Evolutionary conservation across 2,797 vertebrate species (phyloP), one percentile per base, ranked within the genome.

Genomic region (Melanotaenia parkinsoni): DNA sequence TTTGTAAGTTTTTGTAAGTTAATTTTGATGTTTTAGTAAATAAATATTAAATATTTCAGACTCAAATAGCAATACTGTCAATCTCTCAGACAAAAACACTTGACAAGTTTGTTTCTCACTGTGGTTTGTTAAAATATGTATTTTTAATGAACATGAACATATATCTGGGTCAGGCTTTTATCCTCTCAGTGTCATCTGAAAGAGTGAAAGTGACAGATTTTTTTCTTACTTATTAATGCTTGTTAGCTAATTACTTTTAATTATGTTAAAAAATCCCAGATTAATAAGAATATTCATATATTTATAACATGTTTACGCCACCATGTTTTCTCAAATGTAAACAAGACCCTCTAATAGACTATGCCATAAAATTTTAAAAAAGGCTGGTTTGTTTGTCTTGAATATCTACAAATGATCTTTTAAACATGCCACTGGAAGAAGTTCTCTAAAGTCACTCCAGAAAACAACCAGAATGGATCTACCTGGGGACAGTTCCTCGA

Each of bases 321-420:
- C 69, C 65, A 67, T 91, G 88, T 91, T 91, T 88, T 77, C 84
- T 86, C 77, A 81, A 90, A 83, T 79, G 86, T 84, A 91, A 92
- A 91, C 88, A 91, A 90, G 88, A 75, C 78, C 57, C 45, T 43
- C 69, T 80, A 91, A 92, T 85, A 90, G 79, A 86, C 76, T 63
- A 65, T 72, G 81, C 76, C 86, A 63, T 89, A 77, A 87, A 83
- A 91, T 92, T 93, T 91, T 88, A 91, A 92, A 92, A 88, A 82
- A 91, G 82, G 57, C 81, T 84, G 71, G 80, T 88, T 91, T 92
- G 91, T 93, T 93, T 91, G 81, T 88, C 79, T 76, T 88, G 86
- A 92, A 79, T 80, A 85, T 90, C 90, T 87, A 93, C 91, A 93
- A 93, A 94, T 91, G n/a, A 93, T 94, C 86, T 92, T 92, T 93